These are phyloP conservation scores for Copidosoma floridanum DNA, from an alignment of 1,140 invertebrate genomes.

Conservation along the genomic window DNA sequence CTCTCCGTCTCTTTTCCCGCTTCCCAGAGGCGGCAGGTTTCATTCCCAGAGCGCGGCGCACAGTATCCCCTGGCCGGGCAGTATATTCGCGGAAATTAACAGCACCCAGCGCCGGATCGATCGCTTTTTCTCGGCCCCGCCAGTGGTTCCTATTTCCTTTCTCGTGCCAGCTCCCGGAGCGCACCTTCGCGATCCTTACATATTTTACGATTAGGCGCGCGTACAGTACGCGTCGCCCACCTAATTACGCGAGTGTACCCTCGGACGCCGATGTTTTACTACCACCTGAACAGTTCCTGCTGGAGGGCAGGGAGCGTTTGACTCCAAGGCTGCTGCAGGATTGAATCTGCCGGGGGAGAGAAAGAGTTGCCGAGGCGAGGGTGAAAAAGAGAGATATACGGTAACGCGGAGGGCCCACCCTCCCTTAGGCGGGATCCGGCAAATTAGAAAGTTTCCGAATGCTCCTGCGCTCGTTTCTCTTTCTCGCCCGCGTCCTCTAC, in stretches of 20 bases:
- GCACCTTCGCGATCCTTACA: slow-evolving; percentile 15
- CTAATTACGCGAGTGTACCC: slow-evolving; percentile 53
- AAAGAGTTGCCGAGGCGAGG: background rate
- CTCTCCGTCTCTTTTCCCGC: background rate
- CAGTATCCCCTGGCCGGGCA: slow-evolving; percentile 32
- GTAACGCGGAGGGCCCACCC: too few species aligned
- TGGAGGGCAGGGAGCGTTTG: too few species aligned
- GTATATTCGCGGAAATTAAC: slow-evolving; percentile 56
- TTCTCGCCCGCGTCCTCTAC: background rate
- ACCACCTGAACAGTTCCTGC: background rate
- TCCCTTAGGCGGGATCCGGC: slow-evolving; percentile 3
- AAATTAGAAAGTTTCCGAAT: slow-evolving; percentile 28
- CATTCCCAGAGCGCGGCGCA: too few species aligned
- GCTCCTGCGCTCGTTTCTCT: background rate
- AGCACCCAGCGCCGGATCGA: slow-evolving; percentile 40
- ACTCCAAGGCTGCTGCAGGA: slow-evolving; percentile 15
- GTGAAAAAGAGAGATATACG: background rate
- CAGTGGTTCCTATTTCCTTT: slow-evolving; percentile 14
- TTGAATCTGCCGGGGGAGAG: slow-evolving; percentile 6
- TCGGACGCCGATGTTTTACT: slow-evolving; percentile 35
- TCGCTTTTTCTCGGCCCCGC: slow-evolving; percentile 33
- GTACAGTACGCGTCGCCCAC: slow-evolving; percentile 38
- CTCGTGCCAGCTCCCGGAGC: background rate
- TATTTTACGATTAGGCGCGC: too few species aligned
- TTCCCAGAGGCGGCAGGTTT: too few species aligned